These are phyloP conservation scores for Drosophila nigromelanica DNA, from an alignment of 1,140 invertebrate genomes.

Conservation along the genomic window DNA sequence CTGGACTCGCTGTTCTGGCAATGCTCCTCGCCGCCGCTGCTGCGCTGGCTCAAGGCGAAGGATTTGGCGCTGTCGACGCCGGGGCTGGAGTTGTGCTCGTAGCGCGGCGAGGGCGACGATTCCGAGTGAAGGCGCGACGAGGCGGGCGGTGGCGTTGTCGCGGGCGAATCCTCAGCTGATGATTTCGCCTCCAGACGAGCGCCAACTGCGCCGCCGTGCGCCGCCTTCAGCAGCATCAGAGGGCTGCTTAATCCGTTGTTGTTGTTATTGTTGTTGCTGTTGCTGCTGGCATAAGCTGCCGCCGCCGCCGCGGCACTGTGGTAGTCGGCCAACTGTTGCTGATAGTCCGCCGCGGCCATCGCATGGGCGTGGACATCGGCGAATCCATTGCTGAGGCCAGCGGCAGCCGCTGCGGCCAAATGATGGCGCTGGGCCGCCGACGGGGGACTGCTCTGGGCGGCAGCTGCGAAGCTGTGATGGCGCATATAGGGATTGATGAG, in stretches of 20 bases:
- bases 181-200: conserved; percentile 54
- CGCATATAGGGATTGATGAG: conserved; percentile 83
- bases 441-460: conserved; percentile 66
- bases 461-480: conserved; percentile 75
- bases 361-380: conserved; percentile 71
- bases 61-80: conserved; percentile 83
- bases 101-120: conserved; percentile 76
- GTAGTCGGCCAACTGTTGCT: conserved; percentile 77
- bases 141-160: conserved; percentile 68
- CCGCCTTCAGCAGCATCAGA: conserved; percentile 73
- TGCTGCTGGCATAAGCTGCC: conserved; percentile 73
- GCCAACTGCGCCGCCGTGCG: conserved; percentile 32
- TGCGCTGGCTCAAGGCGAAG: conserved; percentile 79
- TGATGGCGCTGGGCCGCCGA: conserved; percentile 71
- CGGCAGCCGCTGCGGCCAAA: conserved; percentile 57
- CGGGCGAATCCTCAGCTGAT: conserved; percentile 69
- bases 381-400: conserved; percentile 64
- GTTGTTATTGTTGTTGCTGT: conserved; percentile 56
- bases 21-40: conserved; percentile 76
- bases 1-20: conserved; percentile 81
- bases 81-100: conserved; percentile 82
- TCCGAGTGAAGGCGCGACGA: conserved; percentile 80
- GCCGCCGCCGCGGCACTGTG: conserved; percentile 77
- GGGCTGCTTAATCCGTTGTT: conserved; percentile 51
- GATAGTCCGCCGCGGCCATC: conserved; percentile 74